Evolutionary conservation across 1,140 invertebrate species (phyloP).

Genomic region (Hyphantria cunea): DNA sequence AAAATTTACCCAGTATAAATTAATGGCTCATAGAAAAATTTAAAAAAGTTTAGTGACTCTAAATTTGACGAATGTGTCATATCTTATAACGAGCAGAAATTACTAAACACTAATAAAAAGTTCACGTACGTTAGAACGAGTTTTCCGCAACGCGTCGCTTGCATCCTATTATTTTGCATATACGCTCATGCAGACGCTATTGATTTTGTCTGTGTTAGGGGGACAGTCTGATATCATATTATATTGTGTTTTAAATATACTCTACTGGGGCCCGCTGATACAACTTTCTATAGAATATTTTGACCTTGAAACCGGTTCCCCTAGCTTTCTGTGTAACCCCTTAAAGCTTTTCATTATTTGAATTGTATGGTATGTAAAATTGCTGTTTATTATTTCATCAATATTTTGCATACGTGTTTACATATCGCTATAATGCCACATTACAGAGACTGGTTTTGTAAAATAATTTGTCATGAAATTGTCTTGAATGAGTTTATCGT

Average conservation of each 20-base stretch:
- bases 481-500: neutral
- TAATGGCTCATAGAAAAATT: no score
- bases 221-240: conserved; percentile 77
- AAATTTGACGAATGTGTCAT: no score
- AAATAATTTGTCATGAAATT: neutral
- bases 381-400: conserved; percentile 12
- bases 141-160: conserved; percentile 27
- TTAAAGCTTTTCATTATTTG: conserved; percentile 33
- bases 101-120: neutral
- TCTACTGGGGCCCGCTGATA: conserved; percentile 44
- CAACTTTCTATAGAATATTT: conserved; percentile 35
- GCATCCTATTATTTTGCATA: conserved; percentile 56
- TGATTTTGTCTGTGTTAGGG: conserved; percentile 80
- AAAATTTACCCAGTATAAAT: no score
- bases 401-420: neutral
- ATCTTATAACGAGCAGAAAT: neutral
- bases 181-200: conserved; percentile 71
- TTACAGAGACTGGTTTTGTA: neutral
- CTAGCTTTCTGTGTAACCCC: conserved; percentile 25
- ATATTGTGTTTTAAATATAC: conserved; percentile 78
- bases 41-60: no score
- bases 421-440: neutral
- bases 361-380: conserved; percentile 15
- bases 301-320: conserved; percentile 59
- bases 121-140: conserved; percentile 6